Conservation (phyloP, 2,797 vertebrate genomes). For the Pogoniulus pusillus region DNA sequence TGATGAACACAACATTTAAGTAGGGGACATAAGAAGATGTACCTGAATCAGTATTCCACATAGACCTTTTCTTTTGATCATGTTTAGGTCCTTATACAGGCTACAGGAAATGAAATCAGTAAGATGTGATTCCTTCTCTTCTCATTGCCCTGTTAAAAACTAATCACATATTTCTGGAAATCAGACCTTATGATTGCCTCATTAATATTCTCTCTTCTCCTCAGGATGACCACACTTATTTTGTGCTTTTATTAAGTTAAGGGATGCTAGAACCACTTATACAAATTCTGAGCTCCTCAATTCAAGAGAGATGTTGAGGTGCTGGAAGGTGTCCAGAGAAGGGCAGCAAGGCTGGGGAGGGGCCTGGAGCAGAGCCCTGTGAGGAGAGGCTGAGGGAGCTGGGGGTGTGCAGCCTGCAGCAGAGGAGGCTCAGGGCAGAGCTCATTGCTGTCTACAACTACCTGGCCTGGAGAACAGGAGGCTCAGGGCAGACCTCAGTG, state of each 20-base stretch:
- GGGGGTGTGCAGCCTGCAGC: no score
- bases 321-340: no score
- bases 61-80: background rate
- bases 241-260: slow-evolving; percentile 8
- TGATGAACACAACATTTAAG: slow-evolving; percentile 32
- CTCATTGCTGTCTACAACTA: no score
- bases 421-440: no score
- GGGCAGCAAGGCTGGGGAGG: no score
- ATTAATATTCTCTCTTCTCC: slow-evolving; percentile 31
- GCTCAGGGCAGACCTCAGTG: no score
- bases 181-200: background rate
- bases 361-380: no score
- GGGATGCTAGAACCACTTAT: background rate
- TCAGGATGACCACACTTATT: background rate
- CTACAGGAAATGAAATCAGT: background rate
- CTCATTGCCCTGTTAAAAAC: slow-evolving; percentile 30
- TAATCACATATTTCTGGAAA: slow-evolving; percentile 38
- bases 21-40: background rate
- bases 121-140: slow-evolving; percentile 13
- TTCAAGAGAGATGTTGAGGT: no score
- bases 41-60: slow-evolving; percentile 21
- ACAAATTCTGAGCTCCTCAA: no score
- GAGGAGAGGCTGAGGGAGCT: no score
- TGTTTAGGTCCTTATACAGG: background rate
- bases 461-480: no score